Conservation (phyloP, 2,888 invertebrate species). For the Malthinus seriepunctatus region DNA sequence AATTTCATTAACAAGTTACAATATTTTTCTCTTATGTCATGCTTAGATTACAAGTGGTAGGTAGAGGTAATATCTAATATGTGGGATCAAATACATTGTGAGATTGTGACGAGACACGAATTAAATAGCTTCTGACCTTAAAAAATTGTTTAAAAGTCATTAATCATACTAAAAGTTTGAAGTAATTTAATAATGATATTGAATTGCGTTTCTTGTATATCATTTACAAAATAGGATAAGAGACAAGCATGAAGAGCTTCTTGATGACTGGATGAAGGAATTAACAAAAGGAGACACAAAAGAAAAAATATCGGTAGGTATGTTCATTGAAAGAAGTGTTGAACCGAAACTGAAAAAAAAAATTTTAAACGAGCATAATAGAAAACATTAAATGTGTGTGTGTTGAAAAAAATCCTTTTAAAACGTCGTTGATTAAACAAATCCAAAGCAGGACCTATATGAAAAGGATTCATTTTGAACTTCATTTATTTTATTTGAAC, state of each 20-base stretch:
- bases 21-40: conserved; percentile 1
- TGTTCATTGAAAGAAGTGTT: conserved; percentile 4
- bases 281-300: conserved; percentile 1
- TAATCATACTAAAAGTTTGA: conserved; percentile 6
- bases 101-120: not conserved
- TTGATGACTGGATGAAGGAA: conserved; percentile 2
- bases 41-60: no score
- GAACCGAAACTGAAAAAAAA: not conserved
- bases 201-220: conserved; percentile 4
- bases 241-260: conserved; percentile 4
- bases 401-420: no score
- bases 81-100: not conserved
- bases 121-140: conserved; percentile 8
- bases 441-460: no score
- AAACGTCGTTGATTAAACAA: no score
- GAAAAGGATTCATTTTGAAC: no score
- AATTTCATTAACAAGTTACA: no score
- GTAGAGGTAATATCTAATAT: not conserved
- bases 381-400: no score
- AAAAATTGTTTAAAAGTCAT: conserved; percentile 7
- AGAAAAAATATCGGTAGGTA: conserved; percentile 5
- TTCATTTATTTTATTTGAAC: no score
- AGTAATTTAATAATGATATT: conserved; percentile 6
- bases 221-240: not conserved
- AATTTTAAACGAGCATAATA: no score